Evolutionary conservation across 2,797 vertebrate species (phyloP), one percentile per base, ranked within the genome.

Genomic region (Cheirogaleus major): DNA sequence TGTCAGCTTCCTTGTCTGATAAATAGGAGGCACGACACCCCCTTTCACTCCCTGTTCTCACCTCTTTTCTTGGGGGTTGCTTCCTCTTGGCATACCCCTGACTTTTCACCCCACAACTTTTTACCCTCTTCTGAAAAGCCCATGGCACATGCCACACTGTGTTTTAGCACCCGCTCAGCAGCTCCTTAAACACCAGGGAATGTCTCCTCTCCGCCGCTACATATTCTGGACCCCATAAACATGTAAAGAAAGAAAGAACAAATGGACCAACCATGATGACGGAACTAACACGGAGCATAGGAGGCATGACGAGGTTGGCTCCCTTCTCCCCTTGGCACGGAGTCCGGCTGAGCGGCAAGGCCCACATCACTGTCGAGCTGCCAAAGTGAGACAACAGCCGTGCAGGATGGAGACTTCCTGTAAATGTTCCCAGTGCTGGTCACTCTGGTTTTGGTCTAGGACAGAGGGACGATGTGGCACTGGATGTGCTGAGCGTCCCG

Each of bases 381-480:
- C 23, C 15, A 61, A 92, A n/a, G 52, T 22, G 55, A 63, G 67
- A 35, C 7, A 59, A 69, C 30, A 50, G 32, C 5, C 27, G 22
- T n/a, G 1, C 6, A 45, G n/a, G 67, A 72, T 13, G 38, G 14
- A 50, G 12, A 80, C 35, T 69, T 65, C 41, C 35, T 73, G 15
- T 9, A 22, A 23, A 15, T 41, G 27, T 80, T 27, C 50, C 9
- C 50, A n/a, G 27, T 0, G 2, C 45, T 67, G 45, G 61, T 27
- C 41, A 27, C 30, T 81, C 70, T 23, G 85, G n/a, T 15, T 38
- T 30, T 5, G 18, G 18, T 72, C 18, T 3, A 27, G 18, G 18
- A 61, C 43, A 48, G 45, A 72, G 4, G 1, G 7, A 4, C 5
- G 11, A 48, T 0, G 0, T 1, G 25, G 12, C 8, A 0, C 22